Evolutionary conservation across 2,888 invertebrate genomes (phyloP).

Genomic region (Cosmia trapezina): DNA sequence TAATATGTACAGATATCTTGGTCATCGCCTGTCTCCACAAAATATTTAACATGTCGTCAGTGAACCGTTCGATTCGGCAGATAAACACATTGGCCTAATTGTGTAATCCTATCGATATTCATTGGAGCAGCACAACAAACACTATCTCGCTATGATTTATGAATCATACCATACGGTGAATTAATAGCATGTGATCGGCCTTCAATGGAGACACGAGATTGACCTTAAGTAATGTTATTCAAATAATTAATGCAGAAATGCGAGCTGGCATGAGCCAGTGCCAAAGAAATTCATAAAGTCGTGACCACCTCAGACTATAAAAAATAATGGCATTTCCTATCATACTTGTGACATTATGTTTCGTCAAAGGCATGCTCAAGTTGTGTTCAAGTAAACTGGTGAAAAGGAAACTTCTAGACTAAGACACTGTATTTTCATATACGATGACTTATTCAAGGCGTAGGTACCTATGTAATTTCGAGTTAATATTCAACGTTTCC

Average conservation of each 20-base stretch:
- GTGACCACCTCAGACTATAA: constrained; percentile 35
- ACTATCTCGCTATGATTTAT: constrained; percentile 48
- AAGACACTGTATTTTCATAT: neutral
- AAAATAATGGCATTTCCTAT: constrained; percentile 43
- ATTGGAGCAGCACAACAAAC: constrained; percentile 42
- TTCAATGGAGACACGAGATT: constrained; percentile 66
- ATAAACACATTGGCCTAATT: constrained; percentile 72
- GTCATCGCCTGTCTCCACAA: constrained; percentile 10
- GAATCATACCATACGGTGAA: constrained; percentile 47
- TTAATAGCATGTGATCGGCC: constrained; percentile 56
- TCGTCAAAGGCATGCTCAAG: constrained; percentile 12
- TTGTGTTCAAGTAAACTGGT: constrained; percentile 12
- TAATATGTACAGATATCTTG: neutral
- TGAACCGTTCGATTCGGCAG: constrained; percentile 60
- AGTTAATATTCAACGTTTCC: constrained; percentile 24
- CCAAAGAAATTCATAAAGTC: constrained; percentile 57
- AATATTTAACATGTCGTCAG: constrained; percentile 62
- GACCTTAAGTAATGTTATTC: constrained; percentile 65
- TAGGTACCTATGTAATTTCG: constrained; percentile 1
- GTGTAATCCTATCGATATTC: constrained; percentile 64
- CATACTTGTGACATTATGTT: constrained; percentile 29
- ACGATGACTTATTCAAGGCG: neutral
- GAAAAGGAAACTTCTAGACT: constrained; percentile 13
- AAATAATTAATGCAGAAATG: constrained; percentile 63
- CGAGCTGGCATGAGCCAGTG: constrained; percentile 34